Evolutionary conservation across 1,140 invertebrate genomes (phyloP).

Genomic region (Protaetia brevitarsis): DNA sequence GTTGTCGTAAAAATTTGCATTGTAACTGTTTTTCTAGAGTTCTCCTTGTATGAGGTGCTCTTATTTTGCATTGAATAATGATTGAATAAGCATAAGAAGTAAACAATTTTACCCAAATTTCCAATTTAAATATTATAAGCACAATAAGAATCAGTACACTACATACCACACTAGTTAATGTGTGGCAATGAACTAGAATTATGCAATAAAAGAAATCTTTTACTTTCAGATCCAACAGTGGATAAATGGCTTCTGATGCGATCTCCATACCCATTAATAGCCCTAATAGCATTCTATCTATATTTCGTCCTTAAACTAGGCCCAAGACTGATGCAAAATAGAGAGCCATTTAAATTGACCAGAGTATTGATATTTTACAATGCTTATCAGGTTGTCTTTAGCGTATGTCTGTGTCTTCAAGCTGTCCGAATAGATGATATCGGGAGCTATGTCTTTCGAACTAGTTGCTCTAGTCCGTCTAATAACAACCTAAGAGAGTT

Average conservation of each 20-base stretch:
- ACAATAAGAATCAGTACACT: too few species aligned
- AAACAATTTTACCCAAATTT: too few species aligned
- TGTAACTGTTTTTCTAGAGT: too few species aligned
- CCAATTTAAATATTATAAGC: too few species aligned
- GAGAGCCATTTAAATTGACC: conserved; percentile 63
- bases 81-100: too few species aligned
- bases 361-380: conserved; percentile 67
- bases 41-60: too few species aligned
- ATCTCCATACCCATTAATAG: conserved; percentile 55
- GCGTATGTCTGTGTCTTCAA: conserved; percentile 43
- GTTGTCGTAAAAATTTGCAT: too few species aligned
- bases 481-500: not conserved
- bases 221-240: conserved; percentile 58
- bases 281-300: conserved; percentile 56
- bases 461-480: not conserved
- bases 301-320: conserved; percentile 67
- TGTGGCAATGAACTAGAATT: too few species aligned
- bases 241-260: conserved; percentile 60
- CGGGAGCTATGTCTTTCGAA: not conserved
- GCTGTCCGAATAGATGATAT: conserved; percentile 27
- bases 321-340: conserved; percentile 67
- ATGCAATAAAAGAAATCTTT: too few species aligned
- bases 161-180: too few species aligned
- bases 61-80: too few species aligned
- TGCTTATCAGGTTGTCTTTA: conserved; percentile 61